Conservation (phyloP, 1,140 invertebrate species). For the Hirudo medicinalis region DNA sequence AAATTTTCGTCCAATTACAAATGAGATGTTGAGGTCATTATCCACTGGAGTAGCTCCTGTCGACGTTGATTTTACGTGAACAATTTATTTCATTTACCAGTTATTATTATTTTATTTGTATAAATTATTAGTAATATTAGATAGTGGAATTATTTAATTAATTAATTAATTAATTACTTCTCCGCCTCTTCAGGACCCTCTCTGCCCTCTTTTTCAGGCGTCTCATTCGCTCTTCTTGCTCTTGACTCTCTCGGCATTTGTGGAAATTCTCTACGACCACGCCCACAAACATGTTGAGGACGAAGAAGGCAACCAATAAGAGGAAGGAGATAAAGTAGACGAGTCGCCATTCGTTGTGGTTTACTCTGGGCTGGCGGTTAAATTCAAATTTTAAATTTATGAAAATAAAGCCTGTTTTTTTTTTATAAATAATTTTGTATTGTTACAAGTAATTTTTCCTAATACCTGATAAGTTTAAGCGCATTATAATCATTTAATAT, state of each 20-base stretch:
- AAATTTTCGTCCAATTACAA: neutral
- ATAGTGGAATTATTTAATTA: too few species aligned
- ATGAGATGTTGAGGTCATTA: neutral
- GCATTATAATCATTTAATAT: too few species aligned
- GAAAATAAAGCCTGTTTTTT: too few species aligned
- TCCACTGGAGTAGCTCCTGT: too few species aligned
- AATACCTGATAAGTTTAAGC: too few species aligned
- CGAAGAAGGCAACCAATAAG: constrained; percentile 94
- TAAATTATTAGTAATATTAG: too few species aligned
- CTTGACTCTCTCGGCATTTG: constrained; percentile 92
- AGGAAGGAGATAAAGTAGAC: constrained; percentile 99
- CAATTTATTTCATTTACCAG: too few species aligned
- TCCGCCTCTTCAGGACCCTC: constrained; percentile 87
- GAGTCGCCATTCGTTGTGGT: constrained; percentile 95
- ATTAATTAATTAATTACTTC: constrained; percentile 63
- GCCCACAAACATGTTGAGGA: constrained; percentile 99
- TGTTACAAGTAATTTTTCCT: too few species aligned
- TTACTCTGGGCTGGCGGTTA: constrained; percentile 67
- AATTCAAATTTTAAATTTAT: too few species aligned
- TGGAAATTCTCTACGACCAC: constrained; percentile 99
- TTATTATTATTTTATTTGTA: too few species aligned
- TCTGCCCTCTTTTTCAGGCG: constrained; percentile 76
- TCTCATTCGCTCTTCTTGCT: constrained; percentile 89
- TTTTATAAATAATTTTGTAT: too few species aligned
- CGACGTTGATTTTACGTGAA: too few species aligned